Base-by-base conservation (phyloP, 1,140 invertebrate species). In the Cydia amplana region DNA sequence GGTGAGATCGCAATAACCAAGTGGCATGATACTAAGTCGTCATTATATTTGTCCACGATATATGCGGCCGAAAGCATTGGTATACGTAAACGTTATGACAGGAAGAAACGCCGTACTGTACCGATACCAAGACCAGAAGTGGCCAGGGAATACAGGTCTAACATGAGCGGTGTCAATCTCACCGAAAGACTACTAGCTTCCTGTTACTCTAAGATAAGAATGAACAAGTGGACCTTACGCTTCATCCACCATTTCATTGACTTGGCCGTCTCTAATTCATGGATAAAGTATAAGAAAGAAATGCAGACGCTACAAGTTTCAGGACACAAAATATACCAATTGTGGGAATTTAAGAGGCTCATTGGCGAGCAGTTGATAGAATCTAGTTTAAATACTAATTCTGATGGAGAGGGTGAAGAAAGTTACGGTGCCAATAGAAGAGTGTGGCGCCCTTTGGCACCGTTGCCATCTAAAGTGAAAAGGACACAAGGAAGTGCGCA, bases 81-180 rank as follows among this genome's bases (percentile, higher is more conserved):
- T 51, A n/a, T 72, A 14, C 74, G 55, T 18, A 40, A 74, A 60
- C 43, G 73, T 25, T 60, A 46, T 16, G 23, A 74, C n/a, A 55
- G 46, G 40, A 74, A 49, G 18, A 18, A 28, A n/a, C 40, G 43
- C 6, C 23, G 72, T 74, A 60, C 18, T 25, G 60, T 36, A 36
- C n/a, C 36, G 14, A 76, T 79, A 64, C 4, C 3, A 4, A 73
- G 77, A 18, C 81, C 79, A 43, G 49, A 43, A 55, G 77, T 83
- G 36, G 36, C 79, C 20, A 81, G 60, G 46, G 16, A 74, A 51
- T 83, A 81, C 51, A 81, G 81, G 55, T 28, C n/a, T 10, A 75
- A 74, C 16, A 83, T 78, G 77, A 75, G 78, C 36, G 80, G 80
- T 12, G 77, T 83, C 23, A 73, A 79, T 28, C 32, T 79, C 46